phyloP scores from a whole-genome alignment of 2,888 invertebrate species.

The Sturmia bella region DNA sequence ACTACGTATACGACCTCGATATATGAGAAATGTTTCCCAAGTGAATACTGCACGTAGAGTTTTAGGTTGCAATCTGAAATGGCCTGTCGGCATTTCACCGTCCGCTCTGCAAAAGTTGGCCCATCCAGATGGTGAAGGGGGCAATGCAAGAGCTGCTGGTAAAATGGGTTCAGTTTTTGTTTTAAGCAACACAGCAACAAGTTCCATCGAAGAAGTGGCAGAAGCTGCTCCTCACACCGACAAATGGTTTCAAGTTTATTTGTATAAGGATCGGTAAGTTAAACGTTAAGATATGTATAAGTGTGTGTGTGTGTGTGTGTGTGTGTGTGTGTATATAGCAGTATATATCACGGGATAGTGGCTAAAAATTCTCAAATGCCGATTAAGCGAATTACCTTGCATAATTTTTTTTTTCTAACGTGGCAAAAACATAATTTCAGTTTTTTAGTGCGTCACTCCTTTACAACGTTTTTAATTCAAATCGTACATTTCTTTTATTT shows the following conservation, averaged over 20 bases:
- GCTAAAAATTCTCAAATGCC: too few relatives aligned
- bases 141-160: slow-evolving; percentile 92
- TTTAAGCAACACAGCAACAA: slow-evolving; percentile 92
- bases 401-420: too few relatives aligned
- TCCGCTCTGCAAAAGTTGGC: slow-evolving; percentile 96
- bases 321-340: too few relatives aligned
- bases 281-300: background rate
- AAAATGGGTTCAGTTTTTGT: slow-evolving; percentile 89
- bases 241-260: slow-evolving; percentile 96
- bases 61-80: slow-evolving; percentile 85
- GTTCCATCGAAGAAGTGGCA: slow-evolving; percentile 93
- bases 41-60: slow-evolving; percentile 85
- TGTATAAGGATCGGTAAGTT: slow-evolving; percentile 89
- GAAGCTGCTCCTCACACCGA: slow-evolving; percentile 87
- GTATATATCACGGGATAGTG: too few relatives aligned
- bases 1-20: slow-evolving; percentile 88
- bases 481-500: slow-evolving; percentile 72
- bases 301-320: background rate
- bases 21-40: slow-evolving; percentile 87
- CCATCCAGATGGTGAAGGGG: slow-evolving; percentile 93
- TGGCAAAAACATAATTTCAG: too few relatives aligned
- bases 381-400: too few relatives aligned
- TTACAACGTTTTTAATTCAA: too few relatives aligned
- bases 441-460: too few relatives aligned
- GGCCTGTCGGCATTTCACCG: slow-evolving; percentile 92